Percentiles rank a stretch among this genome's conserved stretches.
These are phyloP conservation scores for Calyptomena viridis DNA, from an alignment of 2,113 vertebrate genomes.

Conservation along the genomic window DNA sequence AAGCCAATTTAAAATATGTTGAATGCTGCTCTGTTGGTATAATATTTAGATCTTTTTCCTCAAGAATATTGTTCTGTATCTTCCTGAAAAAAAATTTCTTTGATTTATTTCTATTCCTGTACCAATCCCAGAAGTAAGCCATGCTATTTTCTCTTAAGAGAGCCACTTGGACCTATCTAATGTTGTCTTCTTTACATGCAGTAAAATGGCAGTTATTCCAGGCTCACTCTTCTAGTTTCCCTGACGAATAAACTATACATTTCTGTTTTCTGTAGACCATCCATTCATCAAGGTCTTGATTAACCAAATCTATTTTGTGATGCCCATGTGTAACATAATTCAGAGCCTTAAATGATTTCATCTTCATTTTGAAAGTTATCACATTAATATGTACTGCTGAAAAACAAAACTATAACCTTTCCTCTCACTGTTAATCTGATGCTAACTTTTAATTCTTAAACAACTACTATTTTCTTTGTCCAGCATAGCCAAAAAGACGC, in stretches of 20 bases:
- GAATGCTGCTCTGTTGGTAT: background rate
- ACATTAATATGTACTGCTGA: background rate
- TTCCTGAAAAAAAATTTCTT: background rate
- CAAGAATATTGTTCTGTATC: background rate
- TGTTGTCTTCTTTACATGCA: background rate
- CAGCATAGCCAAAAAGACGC: background rate
- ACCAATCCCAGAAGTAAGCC: background rate
- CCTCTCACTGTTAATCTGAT: background rate
- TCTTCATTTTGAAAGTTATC: background rate
- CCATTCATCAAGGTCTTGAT: background rate
- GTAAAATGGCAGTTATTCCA: background rate
- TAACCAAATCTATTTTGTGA: background rate
- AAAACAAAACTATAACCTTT: background rate
- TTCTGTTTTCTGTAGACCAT: background rate
- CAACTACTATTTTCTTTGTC: background rate
- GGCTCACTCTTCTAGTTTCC: background rate
- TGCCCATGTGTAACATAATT: background rate
- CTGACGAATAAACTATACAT: background rate
- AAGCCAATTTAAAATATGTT: conserved; percentile 25
- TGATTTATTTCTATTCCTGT: background rate
- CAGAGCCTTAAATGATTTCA: background rate
- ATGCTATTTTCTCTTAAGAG: background rate
- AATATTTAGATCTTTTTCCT: background rate
- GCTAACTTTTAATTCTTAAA: background rate
- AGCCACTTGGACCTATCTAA: background rate